These are phyloP conservation scores for Dinoponera quadriceps DNA, from an alignment of 1,140 invertebrate genomes.

Conservation along the genomic window DNA sequence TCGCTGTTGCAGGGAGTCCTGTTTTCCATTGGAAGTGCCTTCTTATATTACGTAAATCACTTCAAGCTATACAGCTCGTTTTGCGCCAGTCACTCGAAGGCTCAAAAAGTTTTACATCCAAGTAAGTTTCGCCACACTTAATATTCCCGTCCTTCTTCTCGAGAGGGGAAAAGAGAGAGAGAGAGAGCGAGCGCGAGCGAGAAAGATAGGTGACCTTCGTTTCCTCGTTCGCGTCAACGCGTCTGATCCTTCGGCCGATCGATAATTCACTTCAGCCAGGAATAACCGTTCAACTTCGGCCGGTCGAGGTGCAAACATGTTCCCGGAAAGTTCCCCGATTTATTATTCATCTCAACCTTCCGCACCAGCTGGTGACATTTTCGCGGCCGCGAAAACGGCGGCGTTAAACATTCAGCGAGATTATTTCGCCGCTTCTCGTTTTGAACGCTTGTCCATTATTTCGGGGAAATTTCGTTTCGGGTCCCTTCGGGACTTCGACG, in stretches of 20 bases:
- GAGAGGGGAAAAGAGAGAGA: background rate
- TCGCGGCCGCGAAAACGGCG: background rate
- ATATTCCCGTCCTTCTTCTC: constrained; percentile 40
- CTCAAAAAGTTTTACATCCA: constrained; percentile 99
- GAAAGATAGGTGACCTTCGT: background rate
- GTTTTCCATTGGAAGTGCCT: constrained; percentile 98
- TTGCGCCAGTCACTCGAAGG: constrained; percentile 99
- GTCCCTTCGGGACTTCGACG: background rate
- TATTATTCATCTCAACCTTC: constrained; percentile 40
- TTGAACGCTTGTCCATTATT: background rate
- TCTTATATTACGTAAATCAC: constrained; percentile 99
- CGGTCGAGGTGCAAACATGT: constrained; percentile 14
- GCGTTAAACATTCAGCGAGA: constrained; percentile 33
- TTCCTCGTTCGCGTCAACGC: background rate
- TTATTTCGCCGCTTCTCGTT: background rate
- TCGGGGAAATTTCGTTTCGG: background rate
- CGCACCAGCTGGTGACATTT: constrained; percentile 6
- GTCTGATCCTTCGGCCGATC: constrained; percentile 32
- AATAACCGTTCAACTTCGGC: constrained; percentile 42
- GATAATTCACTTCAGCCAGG: constrained; percentile 39
- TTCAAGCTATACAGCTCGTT: constrained; percentile 99
- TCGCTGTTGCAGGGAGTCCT: constrained; percentile 93
- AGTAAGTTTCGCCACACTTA: constrained; percentile 89
- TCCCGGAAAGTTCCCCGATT: constrained; percentile 28
- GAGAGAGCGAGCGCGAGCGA: too few species aligned